Conservation (phyloP, 1,140 invertebrate species). For the Scaptomyza pallida region DNA sequence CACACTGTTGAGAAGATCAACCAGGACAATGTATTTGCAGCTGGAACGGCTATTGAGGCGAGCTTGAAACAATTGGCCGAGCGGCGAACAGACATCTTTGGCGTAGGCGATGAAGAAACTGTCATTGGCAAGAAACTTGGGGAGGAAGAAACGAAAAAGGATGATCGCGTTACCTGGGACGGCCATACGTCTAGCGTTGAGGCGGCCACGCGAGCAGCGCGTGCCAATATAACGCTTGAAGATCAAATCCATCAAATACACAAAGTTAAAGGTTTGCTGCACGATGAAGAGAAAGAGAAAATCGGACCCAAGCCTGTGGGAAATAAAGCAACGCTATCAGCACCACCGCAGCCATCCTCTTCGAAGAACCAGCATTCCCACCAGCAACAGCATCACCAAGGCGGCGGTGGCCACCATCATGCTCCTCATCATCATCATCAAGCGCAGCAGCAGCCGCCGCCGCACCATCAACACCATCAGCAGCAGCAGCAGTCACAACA, state of each 20-base stretch:
- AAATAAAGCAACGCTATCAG: slow-evolving; percentile 72
- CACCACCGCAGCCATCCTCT: slow-evolving; percentile 62
- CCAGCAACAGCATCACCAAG: slow-evolving; percentile 54
- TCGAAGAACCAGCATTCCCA: slow-evolving; percentile 48
- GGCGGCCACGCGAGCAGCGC: slow-evolving; percentile 94
- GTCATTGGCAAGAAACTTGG: slow-evolving; percentile 99
- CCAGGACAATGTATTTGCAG: slow-evolving; percentile 87
- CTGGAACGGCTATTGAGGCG: slow-evolving; percentile 96
- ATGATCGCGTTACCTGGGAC: slow-evolving; percentile 98
- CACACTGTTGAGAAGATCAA: slow-evolving; percentile 89
- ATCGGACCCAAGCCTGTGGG: slow-evolving; percentile 92
- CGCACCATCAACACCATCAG: slow-evolving; percentile 54
- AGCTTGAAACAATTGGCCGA: slow-evolving; percentile 98
- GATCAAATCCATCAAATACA: slow-evolving; percentile 99
- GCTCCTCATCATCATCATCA: slow-evolving; percentile 57
- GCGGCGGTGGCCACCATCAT: slow-evolving; percentile 55
- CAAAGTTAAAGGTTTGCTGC: slow-evolving; percentile 95
- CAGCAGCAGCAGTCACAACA: slow-evolving; percentile 54
- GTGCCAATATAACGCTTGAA: slow-evolving; percentile 97
- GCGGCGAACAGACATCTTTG: slow-evolving; percentile 99
- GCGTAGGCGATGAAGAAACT: slow-evolving; percentile 98
- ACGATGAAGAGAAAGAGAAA: slow-evolving; percentile 97
- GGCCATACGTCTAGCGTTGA: slow-evolving; percentile 98
- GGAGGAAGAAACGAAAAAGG: slow-evolving; percentile 94
- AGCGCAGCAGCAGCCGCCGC: slow-evolving; percentile 33